Base-by-base conservation (phyloP, 30 jellyfish, hydroid and myxozoan genomes). In the Turritopsis dohrnii region DNA sequence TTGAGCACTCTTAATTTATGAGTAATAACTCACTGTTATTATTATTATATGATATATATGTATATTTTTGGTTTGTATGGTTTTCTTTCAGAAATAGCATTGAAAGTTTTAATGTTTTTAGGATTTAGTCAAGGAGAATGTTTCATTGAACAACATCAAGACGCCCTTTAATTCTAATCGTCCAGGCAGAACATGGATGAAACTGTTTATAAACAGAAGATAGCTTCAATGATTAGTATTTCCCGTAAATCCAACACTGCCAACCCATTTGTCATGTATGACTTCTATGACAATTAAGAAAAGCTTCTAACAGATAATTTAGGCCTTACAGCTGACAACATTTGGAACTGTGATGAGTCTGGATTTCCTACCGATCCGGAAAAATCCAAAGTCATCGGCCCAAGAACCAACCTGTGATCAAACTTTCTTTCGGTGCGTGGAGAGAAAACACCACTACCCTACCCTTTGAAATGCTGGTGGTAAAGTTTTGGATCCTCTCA, bases 361-460 rank as follows among this genome's bases (percentile, higher is more conserved):
- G n/a, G n/a, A n/a, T n/a, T 54, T 54, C 72, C 72, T 16, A 54
- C 72, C 72, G 72, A 54, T n/a, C 72, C 72, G 19, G n/a, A 18
- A 54, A 54, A 54, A 54, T 54, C 72, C 18, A 54, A 54, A n/a
- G 72, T 54, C 18, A 54, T 16, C 19, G 72, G 18, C 72, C 72
- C 18, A 54, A 18, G n/a, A 54, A 54, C 72, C 72, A 54, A 54
- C 18, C n/a, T 16, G 72, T n/a, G 72, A 16, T 54, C 72, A 54
- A 54, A n/a, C 72, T 54, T 16, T 54, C 72, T 16, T 54, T 54
- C n/a, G 72, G 72, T 18, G 72, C 72, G n/a, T 16, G 72, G 72
- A 54, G 72, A n/a, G 72, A 54, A 54, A 54, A 54, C 72, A 54
- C n/a, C 18, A 54, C 72, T n/a, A n/a, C n/a, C n/a, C n/a, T n/a